Evolutionary conservation across 2,797 vertebrate genomes (phyloP).

Genomic region (Parauchenoglanis ngamensis): DNA sequence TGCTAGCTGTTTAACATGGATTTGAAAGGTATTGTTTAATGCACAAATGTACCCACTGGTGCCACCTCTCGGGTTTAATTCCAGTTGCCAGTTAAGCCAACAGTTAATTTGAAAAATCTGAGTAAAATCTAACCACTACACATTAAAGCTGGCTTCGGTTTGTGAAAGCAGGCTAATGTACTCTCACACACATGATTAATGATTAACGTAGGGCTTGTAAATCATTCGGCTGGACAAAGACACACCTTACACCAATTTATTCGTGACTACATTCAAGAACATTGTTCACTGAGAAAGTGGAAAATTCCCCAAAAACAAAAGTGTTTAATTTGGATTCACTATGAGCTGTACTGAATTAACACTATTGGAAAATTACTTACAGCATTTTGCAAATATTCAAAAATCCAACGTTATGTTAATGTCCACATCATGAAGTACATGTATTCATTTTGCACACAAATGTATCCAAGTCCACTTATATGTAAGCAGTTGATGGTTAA

Average conservation of each 20-base stretch:
- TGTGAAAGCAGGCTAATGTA: neutral
- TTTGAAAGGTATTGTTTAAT: no score
- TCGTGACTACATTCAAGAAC: neutral
- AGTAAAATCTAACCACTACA: neutral
- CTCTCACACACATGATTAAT: slow-evolving; percentile 1
- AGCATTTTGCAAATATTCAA: neutral
- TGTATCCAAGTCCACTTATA: neutral
- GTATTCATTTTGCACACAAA: neutral
- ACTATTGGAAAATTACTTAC: neutral
- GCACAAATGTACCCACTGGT: no score
- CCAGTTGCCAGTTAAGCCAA: neutral
- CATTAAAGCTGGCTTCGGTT: neutral
- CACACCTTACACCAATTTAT: slow-evolving; percentile 16
- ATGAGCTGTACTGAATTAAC: neutral
- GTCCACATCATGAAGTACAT: neutral
- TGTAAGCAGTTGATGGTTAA: neutral
- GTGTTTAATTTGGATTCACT: neutral
- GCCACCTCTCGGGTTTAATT: no score
- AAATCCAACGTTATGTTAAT: neutral
- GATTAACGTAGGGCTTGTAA: neutral
- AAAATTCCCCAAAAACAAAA: neutral
- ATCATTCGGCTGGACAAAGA: slow-evolving; percentile 12
- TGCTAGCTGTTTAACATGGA: no score
- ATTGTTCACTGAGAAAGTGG: neutral
- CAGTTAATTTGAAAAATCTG: neutral